Percentiles rank a stretch among this genome's conserved stretches.
Evolutionary conservation across 2,888 invertebrate species (phyloP).

Genomic region (Allacma fusca): DNA sequence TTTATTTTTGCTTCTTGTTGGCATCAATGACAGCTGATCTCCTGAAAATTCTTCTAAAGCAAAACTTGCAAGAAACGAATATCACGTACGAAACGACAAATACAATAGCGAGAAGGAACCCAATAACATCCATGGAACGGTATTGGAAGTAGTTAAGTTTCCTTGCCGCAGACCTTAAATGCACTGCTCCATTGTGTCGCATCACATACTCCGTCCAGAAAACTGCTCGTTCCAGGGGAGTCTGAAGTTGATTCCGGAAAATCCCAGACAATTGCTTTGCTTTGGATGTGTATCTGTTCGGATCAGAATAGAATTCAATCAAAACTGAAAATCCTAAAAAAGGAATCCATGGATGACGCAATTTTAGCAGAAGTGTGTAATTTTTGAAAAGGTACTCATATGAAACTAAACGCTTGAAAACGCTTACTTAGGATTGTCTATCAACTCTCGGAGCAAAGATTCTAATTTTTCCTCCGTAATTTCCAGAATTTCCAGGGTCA

Average conservation of each 20-base stretch:
- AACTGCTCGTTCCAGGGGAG: neutral
- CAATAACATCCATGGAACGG: conserved; percentile 18
- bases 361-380: too few relatives aligned
- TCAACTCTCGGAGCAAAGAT: neutral
- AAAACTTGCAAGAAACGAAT: neutral
- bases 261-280: neutral
- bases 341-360: too few relatives aligned
- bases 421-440: neutral
- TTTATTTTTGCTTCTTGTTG: too few relatives aligned
- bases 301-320: neutral
- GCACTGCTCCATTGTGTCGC: conserved; percentile 1
- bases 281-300: neutral
- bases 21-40: too few relatives aligned
- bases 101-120: neutral
- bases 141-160: conserved; percentile 6
- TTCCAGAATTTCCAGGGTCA: conserved; percentile 21
- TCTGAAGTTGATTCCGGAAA: neutral
- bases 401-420: neutral
- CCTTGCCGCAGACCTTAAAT: neutral
- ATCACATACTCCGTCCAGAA: conserved; percentile 22
- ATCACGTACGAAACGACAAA: neutral
- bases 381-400: neutral
- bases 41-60: neutral
- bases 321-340: too few relatives aligned
- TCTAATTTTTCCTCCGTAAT: conserved; percentile 9